Evolutionary conservation across 2,113 vertebrate genomes (phyloP).

Genomic region (Gobius niger): DNA sequence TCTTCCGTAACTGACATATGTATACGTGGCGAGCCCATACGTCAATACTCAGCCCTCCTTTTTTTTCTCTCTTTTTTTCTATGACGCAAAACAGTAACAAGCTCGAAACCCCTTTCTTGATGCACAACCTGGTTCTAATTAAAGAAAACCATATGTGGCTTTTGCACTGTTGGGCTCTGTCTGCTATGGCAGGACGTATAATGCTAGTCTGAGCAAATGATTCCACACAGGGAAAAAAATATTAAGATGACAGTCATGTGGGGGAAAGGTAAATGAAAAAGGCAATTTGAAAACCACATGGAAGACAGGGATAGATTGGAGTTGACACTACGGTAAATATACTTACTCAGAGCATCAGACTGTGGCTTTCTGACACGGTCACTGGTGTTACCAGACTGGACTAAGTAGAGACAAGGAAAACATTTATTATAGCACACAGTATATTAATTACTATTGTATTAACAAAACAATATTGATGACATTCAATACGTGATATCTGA

Average conservation of each 20-base stretch:
- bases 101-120: slow-evolving; percentile 37
- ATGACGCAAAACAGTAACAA: slow-evolving; percentile 33
- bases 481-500: too few species aligned
- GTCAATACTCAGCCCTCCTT: slow-evolving; percentile 26
- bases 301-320: slow-evolving; percentile 29
- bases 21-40: slow-evolving; percentile 23
- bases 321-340: slow-evolving; percentile 49
- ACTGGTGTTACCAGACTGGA: slow-evolving; percentile 76
- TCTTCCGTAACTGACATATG: not conserved
- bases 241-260: slow-evolving; percentile 34
- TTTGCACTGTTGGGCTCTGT: slow-evolving; percentile 38
- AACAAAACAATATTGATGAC: too few species aligned
- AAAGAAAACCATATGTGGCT: slow-evolving; percentile 43
- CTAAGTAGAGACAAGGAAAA: slow-evolving; percentile 66
- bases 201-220: slow-evolving; percentile 38
- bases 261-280: slow-evolving; percentile 14
- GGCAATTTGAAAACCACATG: slow-evolving; percentile 8
- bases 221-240: slow-evolving; percentile 38
- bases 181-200: slow-evolving; percentile 34
- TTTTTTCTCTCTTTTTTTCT: not conserved
- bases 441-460: too few species aligned
- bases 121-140: slow-evolving; percentile 60
- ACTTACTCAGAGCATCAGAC: slow-evolving; percentile 76
- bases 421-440: too few species aligned
- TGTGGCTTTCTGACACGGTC: slow-evolving; percentile 67